A percentile compares a stretch with the other conserved stretches of the same genome.
Conservation (phyloP, 2,113 vertebrate genomes). For the Laticauda colubrina region DNA sequence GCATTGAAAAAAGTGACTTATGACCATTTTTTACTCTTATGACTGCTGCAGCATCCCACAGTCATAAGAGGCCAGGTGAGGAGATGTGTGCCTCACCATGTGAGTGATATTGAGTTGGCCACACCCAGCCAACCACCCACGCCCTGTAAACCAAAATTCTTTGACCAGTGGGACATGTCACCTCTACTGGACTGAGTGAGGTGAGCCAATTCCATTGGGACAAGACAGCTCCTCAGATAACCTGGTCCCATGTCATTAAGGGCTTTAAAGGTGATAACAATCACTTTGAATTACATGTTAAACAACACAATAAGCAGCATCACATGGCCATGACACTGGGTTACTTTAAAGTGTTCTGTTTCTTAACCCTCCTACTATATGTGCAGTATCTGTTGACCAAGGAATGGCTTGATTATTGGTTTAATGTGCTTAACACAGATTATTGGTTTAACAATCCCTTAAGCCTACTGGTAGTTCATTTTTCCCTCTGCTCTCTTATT, state of each 20-base stretch:
- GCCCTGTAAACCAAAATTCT: background rate
- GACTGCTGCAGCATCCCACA: too few relatives aligned
- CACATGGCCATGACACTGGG: constrained; percentile 33
- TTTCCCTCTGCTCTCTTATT: background rate
- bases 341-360: background rate
- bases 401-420: background rate
- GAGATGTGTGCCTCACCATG: too few relatives aligned
- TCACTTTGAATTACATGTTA: background rate
- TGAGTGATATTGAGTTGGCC: too few relatives aligned
- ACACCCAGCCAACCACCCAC: too few relatives aligned
- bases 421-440: background rate
- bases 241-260: background rate
- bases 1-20: too few relatives aligned
- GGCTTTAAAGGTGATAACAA: background rate
- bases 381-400: background rate
- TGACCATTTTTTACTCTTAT: too few relatives aligned
- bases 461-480: background rate
- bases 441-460: background rate
- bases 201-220: background rate
- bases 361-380: background rate
- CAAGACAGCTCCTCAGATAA: background rate
- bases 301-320: constrained; percentile 17
- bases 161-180: background rate
- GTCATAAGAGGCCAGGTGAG: too few relatives aligned
- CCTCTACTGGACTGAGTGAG: background rate